Conservation (phyloP, 2,888 invertebrate species). For the Polydesmus complanatus region DNA sequence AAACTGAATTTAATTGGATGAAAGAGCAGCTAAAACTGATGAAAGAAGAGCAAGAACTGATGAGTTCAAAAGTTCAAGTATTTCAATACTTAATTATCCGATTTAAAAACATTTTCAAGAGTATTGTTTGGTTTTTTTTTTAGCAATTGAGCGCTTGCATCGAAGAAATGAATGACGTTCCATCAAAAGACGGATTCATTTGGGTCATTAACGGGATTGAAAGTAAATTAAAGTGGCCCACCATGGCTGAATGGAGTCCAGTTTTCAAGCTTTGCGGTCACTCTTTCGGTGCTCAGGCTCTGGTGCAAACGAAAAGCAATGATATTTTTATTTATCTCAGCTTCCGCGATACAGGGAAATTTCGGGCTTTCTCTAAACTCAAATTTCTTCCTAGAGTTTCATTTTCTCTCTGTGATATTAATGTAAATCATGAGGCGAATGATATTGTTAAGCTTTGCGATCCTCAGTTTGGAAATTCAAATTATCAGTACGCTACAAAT, state of each 20-base stretch:
- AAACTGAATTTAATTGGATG: not conserved
- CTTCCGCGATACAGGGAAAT: not conserved
- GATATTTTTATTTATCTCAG: not conserved
- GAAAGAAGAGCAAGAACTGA: not conserved
- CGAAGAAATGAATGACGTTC: too few relatives aligned
- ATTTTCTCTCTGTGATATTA: not conserved
- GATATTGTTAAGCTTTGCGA: not conserved
- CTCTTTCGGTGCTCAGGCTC: not conserved
- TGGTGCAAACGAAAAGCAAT: not conserved
- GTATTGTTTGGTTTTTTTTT: too few relatives aligned
- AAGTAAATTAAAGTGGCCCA: not conserved
- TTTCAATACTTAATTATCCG: too few relatives aligned
- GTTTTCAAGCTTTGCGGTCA: not conserved
- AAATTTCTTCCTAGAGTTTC: not conserved
- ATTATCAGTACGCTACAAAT: not conserved
- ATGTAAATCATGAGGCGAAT: not conserved
- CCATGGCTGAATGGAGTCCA: not conserved
- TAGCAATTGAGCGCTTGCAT: too few relatives aligned
- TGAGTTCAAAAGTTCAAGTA: not conserved
- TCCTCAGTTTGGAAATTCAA: not conserved
- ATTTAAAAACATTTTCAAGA: too few relatives aligned
- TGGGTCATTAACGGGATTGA: not conserved
- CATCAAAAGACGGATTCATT: not conserved
- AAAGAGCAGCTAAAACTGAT: not conserved
- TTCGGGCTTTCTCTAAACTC: not conserved